phyloP scores from a whole-genome alignment of 2,113 vertebrate genomes.

The Istiophorus platypterus region DNA sequence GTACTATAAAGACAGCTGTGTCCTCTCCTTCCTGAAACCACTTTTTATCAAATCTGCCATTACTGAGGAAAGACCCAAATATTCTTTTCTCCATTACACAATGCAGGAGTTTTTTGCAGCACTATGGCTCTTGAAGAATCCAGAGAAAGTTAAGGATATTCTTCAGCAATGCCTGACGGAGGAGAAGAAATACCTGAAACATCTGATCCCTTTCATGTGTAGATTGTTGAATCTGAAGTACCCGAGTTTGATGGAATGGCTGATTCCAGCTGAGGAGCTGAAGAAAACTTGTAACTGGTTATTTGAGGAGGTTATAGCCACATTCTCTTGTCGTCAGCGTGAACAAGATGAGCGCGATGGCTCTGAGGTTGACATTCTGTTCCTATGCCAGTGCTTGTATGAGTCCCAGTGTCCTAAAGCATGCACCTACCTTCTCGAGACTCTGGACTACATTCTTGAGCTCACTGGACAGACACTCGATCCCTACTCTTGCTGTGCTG shows the following conservation, averaged over 20 bases:
- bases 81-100: constrained; percentile 52
- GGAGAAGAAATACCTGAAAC: constrained; percentile 48
- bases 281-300: constrained; percentile 10
- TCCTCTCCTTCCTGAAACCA: constrained; percentile 53
- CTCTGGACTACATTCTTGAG: constrained; percentile 9
- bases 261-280: constrained; percentile 33
- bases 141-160: constrained; percentile 10
- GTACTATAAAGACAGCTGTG: background rate
- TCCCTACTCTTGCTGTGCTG: constrained; percentile 34
- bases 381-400: constrained; percentile 39
- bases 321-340: background rate
- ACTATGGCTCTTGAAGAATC: constrained; percentile 48
- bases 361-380: constrained; percentile 1
- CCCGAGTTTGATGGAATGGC: constrained; percentile 9
- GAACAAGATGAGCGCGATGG: background rate
- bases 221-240: constrained; percentile 25
- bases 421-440: constrained; percentile 9
- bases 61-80: background rate
- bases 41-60: rapidly evolving
- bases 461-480: constrained; percentile 25
- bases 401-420: constrained; percentile 57
- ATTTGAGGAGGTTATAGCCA: constrained; percentile 24
- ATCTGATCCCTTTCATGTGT: constrained; percentile 58
- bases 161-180: constrained; percentile 37
- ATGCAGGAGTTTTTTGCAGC: constrained; percentile 58